Percentiles rank a stretch among this genome's conserved stretches.
Evolutionary conservation across 2,888 invertebrate species (phyloP).

Genomic region (Hololepta plana): DNA sequence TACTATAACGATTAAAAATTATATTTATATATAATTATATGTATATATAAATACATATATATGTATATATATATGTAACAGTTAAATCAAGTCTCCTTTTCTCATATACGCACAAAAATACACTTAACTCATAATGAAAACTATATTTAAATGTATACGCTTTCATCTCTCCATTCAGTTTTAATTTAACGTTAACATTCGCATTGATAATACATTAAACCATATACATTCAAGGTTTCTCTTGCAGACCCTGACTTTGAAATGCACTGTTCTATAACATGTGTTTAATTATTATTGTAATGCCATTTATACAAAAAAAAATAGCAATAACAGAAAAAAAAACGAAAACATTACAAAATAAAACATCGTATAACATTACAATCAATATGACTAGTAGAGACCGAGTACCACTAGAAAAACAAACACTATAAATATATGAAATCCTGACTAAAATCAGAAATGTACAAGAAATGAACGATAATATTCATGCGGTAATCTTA

Average conservation of each 20-base stretch:
- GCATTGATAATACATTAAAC: conserved; percentile 8
- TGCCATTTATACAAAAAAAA: conserved; percentile 10
- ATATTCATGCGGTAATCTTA: no score
- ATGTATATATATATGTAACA: no score
- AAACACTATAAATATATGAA: conserved; percentile 14
- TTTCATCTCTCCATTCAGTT: no score
- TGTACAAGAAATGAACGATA: no score
- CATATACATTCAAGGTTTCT: no score
- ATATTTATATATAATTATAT: conserved; percentile 4
- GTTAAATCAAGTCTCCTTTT: no score
- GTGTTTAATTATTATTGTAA: not conserved
- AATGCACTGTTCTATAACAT: no score
- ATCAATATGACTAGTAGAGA: conserved; percentile 28
- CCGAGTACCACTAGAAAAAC: conserved; percentile 17
- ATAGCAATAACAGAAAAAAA: conserved; percentile 14
- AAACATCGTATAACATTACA: conserved; percentile 26
- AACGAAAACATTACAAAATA: conserved; percentile 21
- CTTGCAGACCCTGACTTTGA: no score
- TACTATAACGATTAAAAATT: conserved; percentile 12
- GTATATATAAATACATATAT: conserved; percentile 6
- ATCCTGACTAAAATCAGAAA: conserved; percentile 16
- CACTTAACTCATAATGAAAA: no score
- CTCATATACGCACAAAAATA: no score
- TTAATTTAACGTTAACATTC: conserved; percentile 7
- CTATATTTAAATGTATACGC: no score